Percentiles rank a stretch among this genome's conserved stretches.
phyloP scores from a whole-genome alignment of 2,113 vertebrate genomes.

The Piliocolobus tephrosceles region DNA sequence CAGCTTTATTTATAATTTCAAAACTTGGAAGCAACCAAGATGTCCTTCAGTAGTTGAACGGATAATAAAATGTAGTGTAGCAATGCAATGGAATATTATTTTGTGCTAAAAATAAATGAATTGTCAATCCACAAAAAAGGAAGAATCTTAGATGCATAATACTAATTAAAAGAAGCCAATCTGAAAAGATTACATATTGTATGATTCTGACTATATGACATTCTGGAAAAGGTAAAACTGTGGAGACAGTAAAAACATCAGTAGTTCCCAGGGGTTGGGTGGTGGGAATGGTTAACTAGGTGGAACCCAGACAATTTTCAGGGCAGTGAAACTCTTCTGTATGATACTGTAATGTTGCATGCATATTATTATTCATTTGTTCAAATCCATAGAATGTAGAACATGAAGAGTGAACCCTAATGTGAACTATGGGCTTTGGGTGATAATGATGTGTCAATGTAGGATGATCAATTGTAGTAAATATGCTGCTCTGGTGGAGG shows the following conservation, averaged over 20 bases:
- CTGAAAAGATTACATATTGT: neutral
- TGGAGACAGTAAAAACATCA: neutral
- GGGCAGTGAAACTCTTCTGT: neutral
- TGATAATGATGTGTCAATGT: neutral
- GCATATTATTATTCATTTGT: neutral
- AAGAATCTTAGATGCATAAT: neutral
- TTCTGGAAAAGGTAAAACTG: neutral
- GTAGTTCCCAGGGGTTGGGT: neutral
- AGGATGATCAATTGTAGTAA: neutral
- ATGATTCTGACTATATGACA: neutral
- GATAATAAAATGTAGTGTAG: neutral
- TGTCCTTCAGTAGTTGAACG: neutral
- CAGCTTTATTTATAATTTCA: neutral
- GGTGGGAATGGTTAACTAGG: neutral
- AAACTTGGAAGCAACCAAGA: neutral
- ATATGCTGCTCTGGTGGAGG: neutral
- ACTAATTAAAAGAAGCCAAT: neutral
- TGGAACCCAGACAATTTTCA: neutral
- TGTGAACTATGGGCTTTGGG: neutral
- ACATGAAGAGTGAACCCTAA: neutral
- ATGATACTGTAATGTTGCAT: neutral
- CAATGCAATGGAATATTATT: neutral
- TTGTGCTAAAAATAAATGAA: neutral
- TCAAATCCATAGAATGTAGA: neutral
- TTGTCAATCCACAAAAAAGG: neutral